A percentile compares a stretch with the other conserved stretches of the same genome.
These are phyloP conservation scores for Lophura nycthemera DNA, from an alignment of 2,113 vertebrate genomes.

Conservation along the genomic window DNA sequence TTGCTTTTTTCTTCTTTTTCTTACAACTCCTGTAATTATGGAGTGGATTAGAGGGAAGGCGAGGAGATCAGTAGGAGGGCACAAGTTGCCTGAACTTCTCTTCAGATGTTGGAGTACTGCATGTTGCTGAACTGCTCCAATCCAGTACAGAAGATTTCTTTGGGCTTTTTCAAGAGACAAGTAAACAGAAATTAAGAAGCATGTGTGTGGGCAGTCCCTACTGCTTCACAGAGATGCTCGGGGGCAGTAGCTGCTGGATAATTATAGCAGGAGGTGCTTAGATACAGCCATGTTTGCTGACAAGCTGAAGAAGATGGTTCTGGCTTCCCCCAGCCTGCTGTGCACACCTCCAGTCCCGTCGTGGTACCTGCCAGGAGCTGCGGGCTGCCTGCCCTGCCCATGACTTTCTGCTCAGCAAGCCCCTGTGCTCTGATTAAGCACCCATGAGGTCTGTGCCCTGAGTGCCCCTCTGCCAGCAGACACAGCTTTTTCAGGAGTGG, in stretches of 20 bases:
- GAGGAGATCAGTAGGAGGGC: conserved; percentile 60
- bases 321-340: conserved; percentile 22
- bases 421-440: rapidly evolving
- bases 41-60: conserved; percentile 76
- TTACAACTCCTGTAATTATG: conserved; percentile 69
- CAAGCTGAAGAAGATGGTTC: conserved; percentile 37
- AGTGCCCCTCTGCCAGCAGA: neutral
- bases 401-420: neutral
- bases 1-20: neutral
- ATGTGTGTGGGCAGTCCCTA: conserved; percentile 4
- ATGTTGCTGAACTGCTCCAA: conserved; percentile 57
- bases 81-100: conserved; percentile 51
- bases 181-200: conserved; percentile 30
- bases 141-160: conserved; percentile 29
- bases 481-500: neutral
- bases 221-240: conserved; percentile 16
- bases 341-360: neutral
- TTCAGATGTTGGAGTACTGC: conserved; percentile 40
- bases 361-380: neutral
- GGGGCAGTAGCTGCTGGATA: conserved; percentile 30
- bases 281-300: conserved; percentile 53
- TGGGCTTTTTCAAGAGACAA: conserved; percentile 8
- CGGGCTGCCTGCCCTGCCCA: neutral
- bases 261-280: conserved; percentile 35
- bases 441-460: neutral